Base-by-base conservation (phyloP, 92 coral and sea anemone genomes). In the Isaurus tuberculatus region DNA sequence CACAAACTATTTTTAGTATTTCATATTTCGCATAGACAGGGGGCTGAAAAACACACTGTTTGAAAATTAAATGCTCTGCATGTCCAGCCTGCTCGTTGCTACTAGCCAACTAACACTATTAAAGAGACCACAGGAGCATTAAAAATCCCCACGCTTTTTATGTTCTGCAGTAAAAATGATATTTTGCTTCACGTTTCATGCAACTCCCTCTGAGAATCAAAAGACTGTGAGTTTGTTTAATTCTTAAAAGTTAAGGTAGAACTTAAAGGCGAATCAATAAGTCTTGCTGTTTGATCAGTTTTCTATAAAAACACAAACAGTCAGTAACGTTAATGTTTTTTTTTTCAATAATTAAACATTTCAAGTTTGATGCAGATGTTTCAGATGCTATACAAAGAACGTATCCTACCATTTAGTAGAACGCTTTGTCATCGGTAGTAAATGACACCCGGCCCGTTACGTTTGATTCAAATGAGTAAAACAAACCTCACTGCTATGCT, bases 1-100 rank as follows among this genome's bases (percentile, higher is more conserved):
- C n/a, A 26, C 49, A 26, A 77, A 77, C 22, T 17, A 23, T 5
- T 63, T 2, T 15, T 2, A 26, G 69, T 4, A 10, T 8, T 26
- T 26, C 6, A 16, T 27, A 22, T 60, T 17, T 22, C 30, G 27
- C 29, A 23, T 63, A 11, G 43, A 19, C 26, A 36, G 82, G 82
- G 70, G 69, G 82, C 33, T 22, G 55, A 4, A 11, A 36, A 34
- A 33, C 68, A 77, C 11, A 19, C 43, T 51, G 80, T 13, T 43
- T 51, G 80, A n/a, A 74, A 74, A 77, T 34, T 34, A 42, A 58
- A 63, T 26, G 9, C 34, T 27, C 22, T 31, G 36, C 25, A 33
- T 70, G n/a, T 16, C 20, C 34, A 13, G 16, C 25, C 51, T 23
- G 25, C 14, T 29, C 31, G 16, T 57, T 31, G 48, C 33, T 0